Conservation (phyloP, 1,140 invertebrate genomes). For the Rhopalosiphum padi region DNA sequence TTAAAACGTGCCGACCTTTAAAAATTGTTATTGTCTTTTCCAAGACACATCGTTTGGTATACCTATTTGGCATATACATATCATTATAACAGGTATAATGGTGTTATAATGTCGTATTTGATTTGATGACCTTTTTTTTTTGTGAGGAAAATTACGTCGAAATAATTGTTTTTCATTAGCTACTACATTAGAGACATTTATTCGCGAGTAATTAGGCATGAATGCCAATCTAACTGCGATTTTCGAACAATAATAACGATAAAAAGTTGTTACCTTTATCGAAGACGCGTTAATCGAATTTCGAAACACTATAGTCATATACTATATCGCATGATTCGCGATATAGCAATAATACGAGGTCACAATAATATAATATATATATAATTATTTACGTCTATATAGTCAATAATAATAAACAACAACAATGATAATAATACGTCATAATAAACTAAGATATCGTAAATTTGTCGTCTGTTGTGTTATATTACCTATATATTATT, state of each 20-base stretch:
- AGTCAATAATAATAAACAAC: background rate
- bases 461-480: background rate
- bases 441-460: background rate
- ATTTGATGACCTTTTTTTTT: slow-evolving; percentile 36
- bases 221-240: background rate
- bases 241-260: background rate
- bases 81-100: background rate
- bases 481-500: background rate
- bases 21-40: background rate
- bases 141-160: background rate
- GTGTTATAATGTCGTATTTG: background rate
- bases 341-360: background rate
- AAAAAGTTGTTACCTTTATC: background rate
- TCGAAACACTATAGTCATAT: background rate
- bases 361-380: background rate
- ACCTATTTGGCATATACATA: background rate
- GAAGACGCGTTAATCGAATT: background rate
- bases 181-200: background rate
- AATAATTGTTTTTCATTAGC: slow-evolving; percentile 7
- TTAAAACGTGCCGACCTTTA: background rate
- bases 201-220: background rate
- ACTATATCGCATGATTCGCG: background rate
- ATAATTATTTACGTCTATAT: background rate
- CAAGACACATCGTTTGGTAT: background rate
- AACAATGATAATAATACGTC: background rate